A percentile compares a stretch with the other conserved stretches of the same genome.
phyloP scores from a whole-genome alignment of 2,113 vertebrate genomes.

The Regulus satrapa region DNA sequence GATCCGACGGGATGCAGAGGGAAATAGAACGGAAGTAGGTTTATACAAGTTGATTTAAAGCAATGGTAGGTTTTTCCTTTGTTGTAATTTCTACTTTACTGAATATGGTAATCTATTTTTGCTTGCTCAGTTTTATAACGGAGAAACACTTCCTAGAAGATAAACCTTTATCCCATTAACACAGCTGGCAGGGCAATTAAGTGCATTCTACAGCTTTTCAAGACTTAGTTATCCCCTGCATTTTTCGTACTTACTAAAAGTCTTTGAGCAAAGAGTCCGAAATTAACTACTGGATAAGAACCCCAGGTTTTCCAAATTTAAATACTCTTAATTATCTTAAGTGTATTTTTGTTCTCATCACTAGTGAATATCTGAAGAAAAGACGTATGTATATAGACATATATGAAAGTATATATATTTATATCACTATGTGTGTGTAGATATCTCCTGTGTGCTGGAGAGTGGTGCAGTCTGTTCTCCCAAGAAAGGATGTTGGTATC shows the following conservation, averaged over 20 bases:
- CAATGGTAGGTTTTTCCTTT: background rate
- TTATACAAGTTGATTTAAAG: background rate
- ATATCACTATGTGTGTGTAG: background rate
- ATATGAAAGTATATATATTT: background rate
- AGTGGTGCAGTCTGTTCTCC: background rate
- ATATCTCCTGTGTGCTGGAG: background rate
- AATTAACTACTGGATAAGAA: background rate
- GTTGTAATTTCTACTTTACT: constrained; percentile 7
- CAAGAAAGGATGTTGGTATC: background rate
- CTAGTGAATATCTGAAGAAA: background rate
- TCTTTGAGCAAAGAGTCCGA: background rate
- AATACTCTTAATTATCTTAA: background rate
- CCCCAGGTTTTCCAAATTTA: background rate
- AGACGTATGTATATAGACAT: background rate
- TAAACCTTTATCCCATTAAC: constrained; percentile 15
- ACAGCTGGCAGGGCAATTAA: background rate
- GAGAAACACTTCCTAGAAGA: background rate
- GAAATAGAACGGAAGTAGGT: background rate
- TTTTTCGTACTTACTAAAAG: background rate
- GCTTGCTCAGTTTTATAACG: background rate
- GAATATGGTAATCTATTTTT: background rate
- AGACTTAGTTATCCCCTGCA: background rate
- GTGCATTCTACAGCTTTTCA: background rate
- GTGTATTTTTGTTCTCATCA: background rate
- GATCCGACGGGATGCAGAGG: no score